Percentiles rank a stretch among this genome's conserved stretches.
Evolutionary conservation across 2,797 vertebrate genomes (phyloP).

Genomic region (Enteromius anoplus): DNA sequence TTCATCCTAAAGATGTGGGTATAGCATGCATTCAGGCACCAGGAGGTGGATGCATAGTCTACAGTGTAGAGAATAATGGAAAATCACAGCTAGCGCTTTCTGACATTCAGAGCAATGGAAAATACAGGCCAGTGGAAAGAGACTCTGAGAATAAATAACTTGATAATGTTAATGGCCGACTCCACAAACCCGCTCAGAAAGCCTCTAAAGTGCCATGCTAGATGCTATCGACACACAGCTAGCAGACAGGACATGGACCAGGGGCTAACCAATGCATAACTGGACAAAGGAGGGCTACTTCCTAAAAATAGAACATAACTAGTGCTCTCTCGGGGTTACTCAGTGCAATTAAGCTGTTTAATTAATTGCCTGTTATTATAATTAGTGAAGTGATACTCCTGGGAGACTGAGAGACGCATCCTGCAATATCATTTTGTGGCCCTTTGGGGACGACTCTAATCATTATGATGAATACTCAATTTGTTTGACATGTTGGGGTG

Average conservation of each 20-base stretch:
- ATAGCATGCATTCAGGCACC: conserved; percentile 19
- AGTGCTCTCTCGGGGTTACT: conserved; percentile 66
- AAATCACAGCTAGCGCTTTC: conserved; percentile 74
- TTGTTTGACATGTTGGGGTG: conserved; percentile 38
- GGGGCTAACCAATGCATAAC: conserved; percentile 65
- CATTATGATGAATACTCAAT: conserved; percentile 29
- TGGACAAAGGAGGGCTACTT: conserved; percentile 62
- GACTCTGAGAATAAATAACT: conserved; percentile 83
- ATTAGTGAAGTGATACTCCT: conserved; percentile 56
- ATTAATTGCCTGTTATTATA: conserved; percentile 72
- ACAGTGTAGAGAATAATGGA: conserved; percentile 75
- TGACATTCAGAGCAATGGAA: conserved; percentile 80
- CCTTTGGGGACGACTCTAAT: conserved; percentile 40
- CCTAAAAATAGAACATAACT: conserved; percentile 70
- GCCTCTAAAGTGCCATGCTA: conserved; percentile 77
- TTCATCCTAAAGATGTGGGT: background rate
- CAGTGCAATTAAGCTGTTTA: conserved; percentile 69
- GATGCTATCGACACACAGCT: conserved; percentile 82
- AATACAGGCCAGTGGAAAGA: conserved; percentile 83
- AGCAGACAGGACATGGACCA: conserved; percentile 69
- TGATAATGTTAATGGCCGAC: conserved; percentile 76
- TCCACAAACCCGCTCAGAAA: conserved; percentile 74
- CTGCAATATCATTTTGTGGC: conserved; percentile 56
- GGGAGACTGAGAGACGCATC: conserved; percentile 51
- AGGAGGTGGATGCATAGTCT: conserved; percentile 52